Evolutionary conservation across 2,888 invertebrate genomes (phyloP), one percentile per base, ranked within the genome.

Genomic region (Antitype chi): DNA sequence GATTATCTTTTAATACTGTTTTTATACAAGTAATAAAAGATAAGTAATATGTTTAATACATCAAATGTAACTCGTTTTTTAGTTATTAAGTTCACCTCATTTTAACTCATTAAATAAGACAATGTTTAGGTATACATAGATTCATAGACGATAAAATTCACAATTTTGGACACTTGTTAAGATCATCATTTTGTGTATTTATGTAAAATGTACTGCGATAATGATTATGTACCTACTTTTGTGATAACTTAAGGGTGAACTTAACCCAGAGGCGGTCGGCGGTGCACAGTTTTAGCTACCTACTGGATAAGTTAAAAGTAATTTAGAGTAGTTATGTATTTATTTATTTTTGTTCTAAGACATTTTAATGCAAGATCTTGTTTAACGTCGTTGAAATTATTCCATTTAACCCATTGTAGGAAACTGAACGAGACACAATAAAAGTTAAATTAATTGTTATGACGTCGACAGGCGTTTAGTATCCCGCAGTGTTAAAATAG

Each of bases 331-430:
- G 82, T 80, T 70, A 32, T 59, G 60, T 74, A 75, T 84, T 85
- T 81, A 87, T 87, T 87, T 87, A 87, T 87, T 86, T 80, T 81
- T 63, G 49, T 64, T 76, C 47, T 86, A 84, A 82, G 80, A 68
- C 67, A 63, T 70, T 74, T 68, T 59, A 74, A 78, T 80, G 71
- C 76, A 74, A 80, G 69, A 77, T 74, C 69, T 84, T 77, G 55
- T 62, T 70, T 60, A 66, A 73, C 47, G 49, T 80, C 17, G 66
- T 70, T 84, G 43, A 68, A 82, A 76, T 66, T 71, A 38, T 76
- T 78, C 63, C 53, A 71, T 66, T 71, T 62, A 47, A 47, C 1
- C 43, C 1, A 47, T 47, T 47, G 2, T 11, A 11, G 43, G 13
- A 47, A 11, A 47, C 11, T 11, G 43, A 47, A 47, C 43, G 43